A percentile compares a stretch with the other conserved stretches of the same genome.
Evolutionary conservation across 2,113 vertebrate genomes (phyloP).

Genomic region (Callaeas wilsoni): DNA sequence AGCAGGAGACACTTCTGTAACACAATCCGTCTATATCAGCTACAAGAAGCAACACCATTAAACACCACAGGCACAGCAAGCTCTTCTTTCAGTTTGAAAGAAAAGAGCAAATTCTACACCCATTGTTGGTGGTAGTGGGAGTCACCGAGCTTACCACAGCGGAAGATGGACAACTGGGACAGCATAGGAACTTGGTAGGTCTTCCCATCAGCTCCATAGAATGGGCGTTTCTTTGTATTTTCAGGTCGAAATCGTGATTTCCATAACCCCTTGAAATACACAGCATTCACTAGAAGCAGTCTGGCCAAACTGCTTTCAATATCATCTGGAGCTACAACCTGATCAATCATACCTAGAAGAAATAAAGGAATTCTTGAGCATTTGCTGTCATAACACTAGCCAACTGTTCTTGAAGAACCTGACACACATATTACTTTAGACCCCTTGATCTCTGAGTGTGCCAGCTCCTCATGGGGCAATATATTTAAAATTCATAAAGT

Average conservation of each 20-base stretch:
- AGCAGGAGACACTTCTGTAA: not conserved
- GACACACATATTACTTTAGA: not conserved
- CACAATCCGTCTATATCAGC: not conserved
- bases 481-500: not conserved
- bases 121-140: not conserved
- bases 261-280: slow-evolving; percentile 96
- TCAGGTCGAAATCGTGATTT: slow-evolving; percentile 88
- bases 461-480: not conserved
- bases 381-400: not conserved
- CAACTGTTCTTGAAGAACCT: not conserved
- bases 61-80: not conserved
- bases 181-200: slow-evolving; percentile 90
- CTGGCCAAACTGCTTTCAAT: slow-evolving; percentile 78
- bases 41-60: not conserved
- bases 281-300: slow-evolving; percentile 84
- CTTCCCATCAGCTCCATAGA: slow-evolving; percentile 79
- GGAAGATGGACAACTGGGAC: slow-evolving; percentile 88
- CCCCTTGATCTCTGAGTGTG: not conserved
- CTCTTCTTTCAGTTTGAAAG: not conserved
- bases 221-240: slow-evolving; percentile 87
- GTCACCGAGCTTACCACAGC: slow-evolving; percentile 76
- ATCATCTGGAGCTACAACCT: slow-evolving; percentile 80
- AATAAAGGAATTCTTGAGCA: not conserved
- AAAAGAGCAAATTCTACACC: not conserved
- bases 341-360: slow-evolving; percentile 85